Percentiles rank a stretch among this genome's conserved stretches.
Conservation (phyloP, 1,140 invertebrate species). For the Lordiphosa stackelbergi region DNA sequence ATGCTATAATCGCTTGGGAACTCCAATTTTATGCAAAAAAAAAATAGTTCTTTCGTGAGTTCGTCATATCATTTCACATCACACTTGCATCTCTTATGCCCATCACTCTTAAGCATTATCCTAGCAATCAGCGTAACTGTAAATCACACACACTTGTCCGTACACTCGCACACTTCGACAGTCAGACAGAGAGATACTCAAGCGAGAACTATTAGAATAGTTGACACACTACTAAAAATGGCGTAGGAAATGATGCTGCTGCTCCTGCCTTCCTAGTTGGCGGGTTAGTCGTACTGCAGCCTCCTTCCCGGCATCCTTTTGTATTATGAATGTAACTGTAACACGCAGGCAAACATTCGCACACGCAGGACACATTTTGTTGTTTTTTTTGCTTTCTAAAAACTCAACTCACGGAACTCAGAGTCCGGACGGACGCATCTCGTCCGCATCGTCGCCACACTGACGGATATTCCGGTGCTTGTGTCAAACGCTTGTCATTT, state of each 20-base stretch:
- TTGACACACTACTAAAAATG: conserved; percentile 57
- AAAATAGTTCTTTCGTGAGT: not conserved
- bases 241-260: conserved; percentile 69
- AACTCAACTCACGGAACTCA: conserved; percentile 3
- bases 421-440: conserved; percentile 37
- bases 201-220: conserved; percentile 48
- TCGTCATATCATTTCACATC: not conserved
- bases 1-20: no score
- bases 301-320: conserved; percentile 50
- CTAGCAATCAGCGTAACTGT: conserved; percentile 70
- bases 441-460: conserved; percentile 66
- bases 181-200: conserved; percentile 19
- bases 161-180: not conserved
- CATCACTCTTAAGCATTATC: conserved; percentile 48
- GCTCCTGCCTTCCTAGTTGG: conserved; percentile 44
- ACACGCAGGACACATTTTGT: conserved; percentile 51
- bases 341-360: conserved; percentile 59
- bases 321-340: conserved; percentile 72
- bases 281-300: conserved; percentile 9
- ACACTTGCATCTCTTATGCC: conserved; percentile 2
- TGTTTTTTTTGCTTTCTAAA: conserved; percentile 1
- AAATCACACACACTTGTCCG: conserved; percentile 56
- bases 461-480: conserved; percentile 74
- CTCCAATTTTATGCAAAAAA: no score
- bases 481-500: conserved; percentile 74